phyloP scores from a whole-genome alignment of 2,113 vertebrate species.

The Smithornis capensis region DNA sequence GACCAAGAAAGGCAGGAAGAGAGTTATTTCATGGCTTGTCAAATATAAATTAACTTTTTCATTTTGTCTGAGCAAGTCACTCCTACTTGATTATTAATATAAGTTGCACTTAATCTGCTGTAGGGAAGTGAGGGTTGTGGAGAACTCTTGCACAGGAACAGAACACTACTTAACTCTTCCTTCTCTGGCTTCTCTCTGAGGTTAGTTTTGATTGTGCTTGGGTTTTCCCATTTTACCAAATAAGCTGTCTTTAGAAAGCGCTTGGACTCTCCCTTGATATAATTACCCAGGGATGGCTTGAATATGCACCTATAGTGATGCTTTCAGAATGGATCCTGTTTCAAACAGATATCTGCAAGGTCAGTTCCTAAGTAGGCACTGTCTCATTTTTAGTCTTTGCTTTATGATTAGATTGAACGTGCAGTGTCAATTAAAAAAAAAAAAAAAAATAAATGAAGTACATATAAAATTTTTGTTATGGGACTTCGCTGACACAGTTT shows the following conservation, averaged over 20 bases:
- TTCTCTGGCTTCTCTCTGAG: background rate
- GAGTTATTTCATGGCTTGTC: background rate
- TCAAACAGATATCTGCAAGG: background rate
- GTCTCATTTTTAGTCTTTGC: background rate
- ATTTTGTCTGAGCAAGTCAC: background rate
- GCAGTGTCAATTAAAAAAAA: background rate
- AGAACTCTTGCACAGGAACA: background rate
- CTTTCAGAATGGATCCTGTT: background rate
- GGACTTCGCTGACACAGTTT: background rate
- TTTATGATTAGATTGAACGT: background rate
- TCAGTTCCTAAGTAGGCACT: background rate
- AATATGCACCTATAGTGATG: background rate
- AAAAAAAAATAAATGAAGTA: background rate
- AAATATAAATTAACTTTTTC: conserved; percentile 9
- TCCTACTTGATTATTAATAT: background rate
- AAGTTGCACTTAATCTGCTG: background rate
- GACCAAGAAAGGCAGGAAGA: background rate
- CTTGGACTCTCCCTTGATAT: background rate
- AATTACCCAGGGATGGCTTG: background rate
- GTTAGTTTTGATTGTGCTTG: background rate
- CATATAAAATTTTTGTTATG: background rate
- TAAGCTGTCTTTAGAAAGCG: background rate
- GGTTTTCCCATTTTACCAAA: background rate
- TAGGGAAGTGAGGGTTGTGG: background rate
- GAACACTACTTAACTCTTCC: background rate